Percentiles rank a stretch among this genome's conserved stretches.
Evolutionary conservation across 1,140 invertebrate species (phyloP).

Genomic region (Ceratina japonica): DNA sequence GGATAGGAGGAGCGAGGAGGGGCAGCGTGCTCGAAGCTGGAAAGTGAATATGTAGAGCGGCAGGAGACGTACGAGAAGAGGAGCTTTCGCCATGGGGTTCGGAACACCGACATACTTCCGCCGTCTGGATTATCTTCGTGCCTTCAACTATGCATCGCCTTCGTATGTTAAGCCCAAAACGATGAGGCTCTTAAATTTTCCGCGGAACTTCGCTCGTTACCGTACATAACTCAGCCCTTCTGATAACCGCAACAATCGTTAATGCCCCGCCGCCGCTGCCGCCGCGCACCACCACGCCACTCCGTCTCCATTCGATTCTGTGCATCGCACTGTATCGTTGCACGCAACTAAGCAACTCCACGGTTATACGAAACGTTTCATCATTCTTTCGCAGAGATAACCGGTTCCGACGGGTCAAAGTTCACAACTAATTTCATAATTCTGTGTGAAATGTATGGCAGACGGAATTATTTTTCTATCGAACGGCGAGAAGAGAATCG

Average conservation of each 20-base stretch:
- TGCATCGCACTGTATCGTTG: too few relatives aligned
- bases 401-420: too few relatives aligned
- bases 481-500: too few relatives aligned
- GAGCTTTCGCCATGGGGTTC: conserved; percentile 22
- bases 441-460: not conserved
- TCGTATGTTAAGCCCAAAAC: conserved; percentile 53
- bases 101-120: conserved; percentile 41
- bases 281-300: too few relatives aligned
- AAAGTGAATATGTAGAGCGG: conserved; percentile 45
- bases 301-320: not conserved
- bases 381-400: not conserved
- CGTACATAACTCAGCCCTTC: not conserved
- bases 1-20: not conserved
- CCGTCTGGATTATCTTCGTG: conserved; percentile 56
- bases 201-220: conserved; percentile 41
- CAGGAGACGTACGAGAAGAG: conserved; percentile 23
- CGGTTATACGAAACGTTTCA: not conserved
- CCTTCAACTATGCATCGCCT: conserved; percentile 46
- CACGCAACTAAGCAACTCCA: not conserved
- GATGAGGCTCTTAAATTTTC: conserved; percentile 48
- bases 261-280: not conserved
- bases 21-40: conserved; percentile 42
- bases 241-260: conserved; percentile 18
- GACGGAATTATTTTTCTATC: too few relatives aligned
- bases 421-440: not conserved